Evolutionary conservation across 2,113 vertebrate species (phyloP).

Genomic region (Todiramphus saurophagus): DNA sequence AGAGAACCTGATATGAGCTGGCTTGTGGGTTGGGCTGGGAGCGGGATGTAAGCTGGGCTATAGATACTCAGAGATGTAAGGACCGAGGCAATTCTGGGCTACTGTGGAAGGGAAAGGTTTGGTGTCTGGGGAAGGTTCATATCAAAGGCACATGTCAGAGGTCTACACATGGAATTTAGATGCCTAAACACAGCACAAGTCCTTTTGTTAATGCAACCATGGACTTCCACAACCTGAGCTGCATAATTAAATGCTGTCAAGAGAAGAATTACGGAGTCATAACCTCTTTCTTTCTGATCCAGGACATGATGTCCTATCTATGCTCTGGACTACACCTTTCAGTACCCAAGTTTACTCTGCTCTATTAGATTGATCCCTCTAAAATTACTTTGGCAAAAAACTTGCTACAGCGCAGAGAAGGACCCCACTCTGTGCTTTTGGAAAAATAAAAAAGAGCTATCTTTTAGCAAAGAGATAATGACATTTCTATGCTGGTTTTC

Average conservation of each 20-base stretch:
- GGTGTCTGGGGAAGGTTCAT: not conserved
- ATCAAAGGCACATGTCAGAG: not conserved
- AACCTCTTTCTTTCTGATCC: not conserved
- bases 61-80: not conserved
- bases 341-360: not conserved
- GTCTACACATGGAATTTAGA: not conserved
- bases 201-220: not conserved
- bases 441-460: not conserved
- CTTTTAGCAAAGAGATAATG: not conserved
- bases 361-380: fast-evolving
- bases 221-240: not conserved
- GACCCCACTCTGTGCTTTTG: not conserved
- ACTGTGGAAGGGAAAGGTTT: not conserved
- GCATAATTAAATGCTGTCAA: not conserved
- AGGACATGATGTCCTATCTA: not conserved
- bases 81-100: not conserved
- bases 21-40: not conserved
- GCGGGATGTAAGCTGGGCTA: not conserved
- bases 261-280: not conserved
- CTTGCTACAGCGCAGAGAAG: fast-evolving
- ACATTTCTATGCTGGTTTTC: not conserved
- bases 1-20: not conserved
- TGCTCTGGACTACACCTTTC: fast-evolving
- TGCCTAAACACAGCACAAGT: not conserved
- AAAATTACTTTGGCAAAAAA: not conserved